A percentile compares a stretch with the other conserved stretches of the same genome.
Evolutionary conservation across 1,140 invertebrate genomes (phyloP).

Genomic region (Megalonaias nervosa): DNA sequence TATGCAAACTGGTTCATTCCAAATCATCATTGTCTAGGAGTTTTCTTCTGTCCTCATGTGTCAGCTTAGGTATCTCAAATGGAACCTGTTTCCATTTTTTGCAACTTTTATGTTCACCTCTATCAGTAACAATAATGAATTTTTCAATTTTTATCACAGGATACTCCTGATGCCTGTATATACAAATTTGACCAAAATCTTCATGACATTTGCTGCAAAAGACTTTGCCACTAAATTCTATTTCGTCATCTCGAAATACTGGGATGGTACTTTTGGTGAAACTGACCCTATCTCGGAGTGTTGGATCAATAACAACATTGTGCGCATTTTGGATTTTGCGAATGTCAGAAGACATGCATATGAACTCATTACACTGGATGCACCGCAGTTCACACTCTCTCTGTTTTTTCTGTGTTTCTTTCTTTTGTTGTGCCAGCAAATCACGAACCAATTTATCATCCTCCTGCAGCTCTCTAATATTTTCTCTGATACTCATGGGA

Average conservation of each 20-base stretch:
- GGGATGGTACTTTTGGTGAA: slow-evolving; percentile 15
- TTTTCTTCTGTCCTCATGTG: slow-evolving; percentile 11
- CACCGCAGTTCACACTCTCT: slow-evolving; percentile 51
- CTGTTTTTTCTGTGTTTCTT: slow-evolving; percentile 24
- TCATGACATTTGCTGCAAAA: slow-evolving; percentile 51
- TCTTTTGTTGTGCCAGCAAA: slow-evolving; percentile 14
- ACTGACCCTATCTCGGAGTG: slow-evolving; percentile 31
- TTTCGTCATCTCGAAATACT: slow-evolving; percentile 25
- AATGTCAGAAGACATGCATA: slow-evolving; percentile 49
- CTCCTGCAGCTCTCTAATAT: slow-evolving; percentile 40
- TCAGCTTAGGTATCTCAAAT: slow-evolving; percentile 33
- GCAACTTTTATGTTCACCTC: slow-evolving; percentile 16
- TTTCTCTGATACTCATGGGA: slow-evolving; percentile 7
- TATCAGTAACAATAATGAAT: slow-evolving; percentile 40
- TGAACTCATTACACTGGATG: slow-evolving; percentile 49
- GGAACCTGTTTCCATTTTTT: slow-evolving; percentile 49
- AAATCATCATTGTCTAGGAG: no score
- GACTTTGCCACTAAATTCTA: slow-evolving; percentile 46
- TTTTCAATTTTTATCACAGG: slow-evolving; percentile 51
- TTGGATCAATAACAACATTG: slow-evolving; percentile 42
- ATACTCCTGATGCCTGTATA: slow-evolving; percentile 38
- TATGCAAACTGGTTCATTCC: no score
- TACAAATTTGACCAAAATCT: slow-evolving; percentile 52
- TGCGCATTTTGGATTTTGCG: slow-evolving; percentile 44
- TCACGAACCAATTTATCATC: slow-evolving; percentile 39